Conservation (phyloP, 2,888 invertebrate genomes). For the Amphipoea lucens region DNA sequence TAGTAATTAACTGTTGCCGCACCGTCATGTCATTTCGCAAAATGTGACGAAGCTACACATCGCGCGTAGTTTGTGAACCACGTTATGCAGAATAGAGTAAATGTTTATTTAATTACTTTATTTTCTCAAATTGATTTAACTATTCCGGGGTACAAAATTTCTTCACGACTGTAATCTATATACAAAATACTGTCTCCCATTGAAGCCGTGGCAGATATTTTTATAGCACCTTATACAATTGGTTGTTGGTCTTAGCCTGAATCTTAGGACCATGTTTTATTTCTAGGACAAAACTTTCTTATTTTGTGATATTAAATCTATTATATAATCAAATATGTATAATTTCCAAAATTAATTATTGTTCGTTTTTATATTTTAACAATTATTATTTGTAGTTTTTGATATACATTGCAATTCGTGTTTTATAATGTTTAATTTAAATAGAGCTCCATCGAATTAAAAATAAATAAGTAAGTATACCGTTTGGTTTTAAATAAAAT, state of each 20-base stretch:
- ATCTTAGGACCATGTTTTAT: slow-evolving; percentile 6
- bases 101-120: no score
- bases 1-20: no score
- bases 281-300: slow-evolving; percentile 46
- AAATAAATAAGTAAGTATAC: slow-evolving; percentile 2
- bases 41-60: no score
- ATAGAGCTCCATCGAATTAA: neutral
- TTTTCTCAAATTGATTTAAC: no score
- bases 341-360: slow-evolving; percentile 12
- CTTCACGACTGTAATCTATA: no score
- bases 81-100: no score
- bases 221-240: no score
- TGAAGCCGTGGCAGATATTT: no score
- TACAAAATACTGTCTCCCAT: no score
- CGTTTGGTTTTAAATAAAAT: slow-evolving; percentile 11
- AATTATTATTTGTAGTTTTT: slow-evolving; percentile 9
- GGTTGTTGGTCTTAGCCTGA: neutral
- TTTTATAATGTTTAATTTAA: neutral
- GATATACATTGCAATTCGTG: slow-evolving; percentile 17
- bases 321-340: slow-evolving; percentile 19
- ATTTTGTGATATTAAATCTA: slow-evolving; percentile 48
- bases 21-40: no score
- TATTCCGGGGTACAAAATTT: no score
- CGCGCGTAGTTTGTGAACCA: no score
- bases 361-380: slow-evolving; percentile 14